Percentiles rank a stretch among this genome's conserved stretches.
These are phyloP conservation scores for Pseudopleuronectes americanus DNA, from an alignment of 2,797 vertebrate species.

Conservation along the genomic window DNA sequence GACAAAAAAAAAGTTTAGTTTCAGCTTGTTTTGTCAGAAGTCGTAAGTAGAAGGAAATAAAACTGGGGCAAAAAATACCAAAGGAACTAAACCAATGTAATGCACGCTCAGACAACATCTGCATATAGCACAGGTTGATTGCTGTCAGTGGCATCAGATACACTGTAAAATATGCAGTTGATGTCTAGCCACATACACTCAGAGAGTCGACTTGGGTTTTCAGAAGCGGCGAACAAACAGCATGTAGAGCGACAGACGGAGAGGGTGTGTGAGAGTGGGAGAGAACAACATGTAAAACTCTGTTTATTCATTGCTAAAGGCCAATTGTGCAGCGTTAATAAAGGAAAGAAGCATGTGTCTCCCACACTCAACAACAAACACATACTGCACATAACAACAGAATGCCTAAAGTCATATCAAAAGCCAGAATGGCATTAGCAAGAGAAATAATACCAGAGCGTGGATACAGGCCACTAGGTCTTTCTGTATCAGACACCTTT, in stretches of 20 bases:
- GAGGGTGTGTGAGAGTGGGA: background rate
- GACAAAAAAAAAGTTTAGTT: too few species aligned
- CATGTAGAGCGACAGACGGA: background rate
- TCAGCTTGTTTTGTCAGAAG: too few species aligned
- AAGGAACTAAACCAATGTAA: too few species aligned
- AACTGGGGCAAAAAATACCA: too few species aligned
- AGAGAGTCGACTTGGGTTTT: background rate
- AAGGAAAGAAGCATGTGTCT: background rate
- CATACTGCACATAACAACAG: background rate
- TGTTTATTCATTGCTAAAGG: background rate
- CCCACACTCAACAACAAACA: conserved; percentile 2
- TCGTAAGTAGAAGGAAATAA: too few species aligned
- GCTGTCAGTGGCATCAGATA: too few species aligned
- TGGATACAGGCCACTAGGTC: background rate
- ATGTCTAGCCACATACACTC: too few species aligned
- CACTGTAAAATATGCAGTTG: too few species aligned
- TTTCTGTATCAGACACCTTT: background rate
- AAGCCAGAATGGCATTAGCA: background rate
- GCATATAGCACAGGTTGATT: too few species aligned
- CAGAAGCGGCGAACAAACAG: conserved; percentile 1
- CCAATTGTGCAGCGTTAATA: background rate
- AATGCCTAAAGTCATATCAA: background rate
- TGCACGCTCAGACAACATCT: too few species aligned
- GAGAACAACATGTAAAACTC: background rate
- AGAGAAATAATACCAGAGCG: background rate